Percentiles rank a stretch among this genome's conserved stretches.
These are phyloP conservation scores for Picus viridis DNA, from an alignment of 2,797 vertebrate genomes.

Conservation along the genomic window DNA sequence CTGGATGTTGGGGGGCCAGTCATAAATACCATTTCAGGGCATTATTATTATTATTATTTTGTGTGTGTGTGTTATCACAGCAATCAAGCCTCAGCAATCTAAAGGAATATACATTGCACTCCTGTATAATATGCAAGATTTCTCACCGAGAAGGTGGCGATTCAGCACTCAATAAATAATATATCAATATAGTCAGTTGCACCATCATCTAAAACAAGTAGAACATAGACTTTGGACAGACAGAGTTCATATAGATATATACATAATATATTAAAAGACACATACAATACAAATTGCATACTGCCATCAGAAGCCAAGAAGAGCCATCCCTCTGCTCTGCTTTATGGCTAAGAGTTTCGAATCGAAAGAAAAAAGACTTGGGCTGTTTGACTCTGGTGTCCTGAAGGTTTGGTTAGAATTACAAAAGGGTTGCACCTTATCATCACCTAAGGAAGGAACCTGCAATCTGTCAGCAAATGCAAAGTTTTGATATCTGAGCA, in stretches of 20 bases:
- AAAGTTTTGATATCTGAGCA: slow-evolving; percentile 66
- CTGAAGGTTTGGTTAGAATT: slow-evolving; percentile 45
- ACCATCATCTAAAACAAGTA: slow-evolving; percentile 82
- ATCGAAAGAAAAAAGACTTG: slow-evolving; percentile 44
- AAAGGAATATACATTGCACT: slow-evolving; percentile 85
- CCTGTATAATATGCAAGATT: slow-evolving; percentile 80
- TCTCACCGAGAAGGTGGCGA: slow-evolving; percentile 77
- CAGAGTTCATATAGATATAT: slow-evolving; percentile 81
- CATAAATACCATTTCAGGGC: slow-evolving; percentile 67
- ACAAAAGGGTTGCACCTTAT: slow-evolving; percentile 32
- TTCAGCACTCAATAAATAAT: slow-evolving; percentile 85
- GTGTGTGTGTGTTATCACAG: slow-evolving; percentile 54
- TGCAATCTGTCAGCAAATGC: slow-evolving; percentile 52
- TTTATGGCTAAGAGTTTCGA: slow-evolving; percentile 66
- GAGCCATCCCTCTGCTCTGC: slow-evolving; percentile 64
- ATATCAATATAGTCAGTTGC: slow-evolving; percentile 82
- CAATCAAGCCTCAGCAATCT: slow-evolving; percentile 82
- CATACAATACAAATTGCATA: slow-evolving; percentile 79
- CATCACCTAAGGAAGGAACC: slow-evolving; percentile 11
- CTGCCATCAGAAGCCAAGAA: slow-evolving; percentile 71
- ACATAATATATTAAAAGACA: slow-evolving; percentile 81
- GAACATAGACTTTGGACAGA: slow-evolving; percentile 83
- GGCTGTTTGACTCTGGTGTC: slow-evolving; percentile 60
- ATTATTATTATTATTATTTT: background rate
- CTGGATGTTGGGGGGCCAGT: slow-evolving; percentile 50